Conservation (phyloP, 2,888 invertebrate species). For the Orchesella flavescens region DNA sequence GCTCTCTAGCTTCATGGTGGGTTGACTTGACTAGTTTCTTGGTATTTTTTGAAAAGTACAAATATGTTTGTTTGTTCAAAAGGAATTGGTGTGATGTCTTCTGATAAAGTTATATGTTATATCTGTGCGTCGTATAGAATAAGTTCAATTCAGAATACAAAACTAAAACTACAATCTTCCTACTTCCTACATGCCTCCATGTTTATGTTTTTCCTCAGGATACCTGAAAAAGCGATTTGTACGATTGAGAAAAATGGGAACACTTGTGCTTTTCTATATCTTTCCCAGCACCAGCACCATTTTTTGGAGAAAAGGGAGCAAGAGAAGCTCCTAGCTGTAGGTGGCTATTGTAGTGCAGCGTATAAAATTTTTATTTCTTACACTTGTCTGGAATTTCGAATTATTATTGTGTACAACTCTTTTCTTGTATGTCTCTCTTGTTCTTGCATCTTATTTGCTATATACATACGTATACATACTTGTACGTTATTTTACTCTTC, state of each 20-base stretch:
- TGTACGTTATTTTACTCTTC: no score
- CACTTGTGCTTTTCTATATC: slow-evolving; percentile 18
- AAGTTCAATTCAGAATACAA: not conserved
- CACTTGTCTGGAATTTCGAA: slow-evolving; percentile 53
- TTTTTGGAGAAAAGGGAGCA: not conserved
- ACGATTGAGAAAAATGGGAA: slow-evolving; percentile 14
- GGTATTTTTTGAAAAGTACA: not conserved
- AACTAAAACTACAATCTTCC: not conserved
- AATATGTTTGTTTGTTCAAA: not conserved
- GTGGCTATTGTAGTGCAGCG: slow-evolving; percentile 43
- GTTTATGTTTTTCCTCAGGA: slow-evolving; percentile 4
- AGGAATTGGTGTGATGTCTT: not conserved
- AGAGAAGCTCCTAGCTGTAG: not conserved
- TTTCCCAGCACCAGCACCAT: no score
- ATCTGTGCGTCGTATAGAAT: no score
- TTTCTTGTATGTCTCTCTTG: not conserved
- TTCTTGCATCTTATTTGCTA: not conserved
- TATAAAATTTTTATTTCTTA: slow-evolving; percentile 49
- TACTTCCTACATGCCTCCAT: not conserved
- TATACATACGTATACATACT: no score
- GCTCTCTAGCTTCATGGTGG: no score
- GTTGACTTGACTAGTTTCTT: no score
- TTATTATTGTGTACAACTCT: slow-evolving; percentile 19
- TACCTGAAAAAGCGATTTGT: slow-evolving; percentile 37
- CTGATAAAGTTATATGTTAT: not conserved